Conservation (phyloP, 2,888 invertebrate genomes). For the Epirrhoe alternata region DNA sequence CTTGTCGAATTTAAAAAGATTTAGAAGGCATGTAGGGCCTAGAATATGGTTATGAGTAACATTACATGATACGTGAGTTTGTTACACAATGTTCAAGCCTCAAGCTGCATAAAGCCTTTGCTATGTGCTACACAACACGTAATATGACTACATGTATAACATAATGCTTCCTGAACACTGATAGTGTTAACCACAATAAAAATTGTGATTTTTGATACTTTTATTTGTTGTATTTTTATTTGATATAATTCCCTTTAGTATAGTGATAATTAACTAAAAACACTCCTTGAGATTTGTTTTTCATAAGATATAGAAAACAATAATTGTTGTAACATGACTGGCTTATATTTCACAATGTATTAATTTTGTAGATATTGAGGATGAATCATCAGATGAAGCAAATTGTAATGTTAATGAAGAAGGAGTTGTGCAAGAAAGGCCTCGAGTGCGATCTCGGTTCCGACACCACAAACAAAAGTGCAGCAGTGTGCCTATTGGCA, state of each 20-base stretch:
- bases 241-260: too few species aligned
- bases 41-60: not conserved
- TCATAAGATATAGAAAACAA: not conserved
- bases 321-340: not conserved
- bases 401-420: slow-evolving; percentile 64
- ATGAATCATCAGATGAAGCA: slow-evolving; percentile 76
- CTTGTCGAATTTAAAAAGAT: not conserved
- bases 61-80: not conserved
- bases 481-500: slow-evolving; percentile 88
- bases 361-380: slow-evolving; percentile 66
- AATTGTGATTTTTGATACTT: too few species aligned
- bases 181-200: too few species aligned
- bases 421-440: slow-evolving; percentile 63
- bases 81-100: too few species aligned
- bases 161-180: too few species aligned
- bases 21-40: not conserved
- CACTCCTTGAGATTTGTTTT: not conserved
- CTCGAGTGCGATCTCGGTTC: slow-evolving; percentile 71
- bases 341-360: slow-evolving; percentile 11
- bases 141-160: too few species aligned
- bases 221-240: too few species aligned
- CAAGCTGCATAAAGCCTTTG: too few species aligned
- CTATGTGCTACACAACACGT: too few species aligned
- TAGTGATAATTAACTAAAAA: too few species aligned
- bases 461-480: slow-evolving; percentile 71